Evolutionary conservation across 23 tunicate genomes (phyloP).

Genomic region (Ascidia mentula): DNA sequence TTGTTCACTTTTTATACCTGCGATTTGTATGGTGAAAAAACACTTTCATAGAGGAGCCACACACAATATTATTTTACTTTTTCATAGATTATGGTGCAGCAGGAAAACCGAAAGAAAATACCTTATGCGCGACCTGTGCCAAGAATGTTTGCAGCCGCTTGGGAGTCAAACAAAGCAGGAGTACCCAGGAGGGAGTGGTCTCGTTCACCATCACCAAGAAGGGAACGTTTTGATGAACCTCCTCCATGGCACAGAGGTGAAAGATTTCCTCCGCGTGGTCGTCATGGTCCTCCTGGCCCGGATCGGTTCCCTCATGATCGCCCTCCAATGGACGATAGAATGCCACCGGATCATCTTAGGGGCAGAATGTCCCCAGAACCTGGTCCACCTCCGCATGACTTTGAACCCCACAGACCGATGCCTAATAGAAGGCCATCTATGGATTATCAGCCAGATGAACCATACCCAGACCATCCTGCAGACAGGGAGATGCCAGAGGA

Average conservation of each 20-base stretch:
- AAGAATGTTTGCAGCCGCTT: slow-evolving; percentile 86
- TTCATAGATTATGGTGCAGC: slow-evolving; percentile 21
- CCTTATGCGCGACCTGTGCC: slow-evolving; percentile 96
- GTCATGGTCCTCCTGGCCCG: slow-evolving; percentile 9
- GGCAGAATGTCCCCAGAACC: slow-evolving; percentile 8
- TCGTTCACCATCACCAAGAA: slow-evolving; percentile 62
- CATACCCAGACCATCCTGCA: not conserved
- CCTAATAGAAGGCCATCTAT: not conserved
- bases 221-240: slow-evolving; percentile 26
- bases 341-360: slow-evolving; percentile 19
- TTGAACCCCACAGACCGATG: not conserved
- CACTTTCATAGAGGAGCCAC: too few species aligned
- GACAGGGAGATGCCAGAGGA: slow-evolving; percentile 13
- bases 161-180: slow-evolving; percentile 96
- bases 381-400: slow-evolving; percentile 26
- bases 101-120: slow-evolving; percentile 67
- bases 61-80: not conserved
- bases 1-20: not conserved
- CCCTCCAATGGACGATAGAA: slow-evolving; percentile 29
- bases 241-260: slow-evolving; percentile 30
- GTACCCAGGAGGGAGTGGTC: slow-evolving; percentile 34
- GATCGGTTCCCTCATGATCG: slow-evolving; percentile 13
- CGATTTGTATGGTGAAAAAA: too few species aligned
- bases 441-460: slow-evolving; percentile 11
- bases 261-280: slow-evolving; percentile 16